Evolutionary conservation across 1,140 invertebrate genomes (phyloP).

Genomic region (Calycopis cecrops): DNA sequence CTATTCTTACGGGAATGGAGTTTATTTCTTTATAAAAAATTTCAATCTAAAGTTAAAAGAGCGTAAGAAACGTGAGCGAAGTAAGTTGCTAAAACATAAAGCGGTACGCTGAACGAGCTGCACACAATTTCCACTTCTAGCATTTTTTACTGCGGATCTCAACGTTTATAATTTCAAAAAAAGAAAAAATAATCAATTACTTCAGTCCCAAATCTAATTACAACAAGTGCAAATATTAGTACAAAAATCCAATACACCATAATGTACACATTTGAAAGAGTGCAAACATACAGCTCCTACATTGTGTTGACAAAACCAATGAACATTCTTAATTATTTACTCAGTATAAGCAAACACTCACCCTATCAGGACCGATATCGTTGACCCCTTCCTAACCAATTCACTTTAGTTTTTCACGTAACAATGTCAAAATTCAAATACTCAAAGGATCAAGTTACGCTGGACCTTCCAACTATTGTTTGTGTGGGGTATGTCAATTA

Average conservation of each 20-base stretch:
- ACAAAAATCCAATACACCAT: constrained; percentile 49
- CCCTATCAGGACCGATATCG: constrained; percentile 34
- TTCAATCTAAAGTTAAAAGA: too few relatives aligned
- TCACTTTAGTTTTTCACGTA: constrained; percentile 20
- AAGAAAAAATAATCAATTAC: constrained; percentile 32
- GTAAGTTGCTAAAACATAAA: too few relatives aligned
- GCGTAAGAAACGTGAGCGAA: too few relatives aligned
- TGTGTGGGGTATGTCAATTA: constrained; percentile 65
- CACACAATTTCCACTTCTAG: too few relatives aligned
- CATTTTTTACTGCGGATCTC: too few relatives aligned
- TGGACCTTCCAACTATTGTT: constrained; percentile 58
- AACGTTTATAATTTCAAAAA: too few relatives aligned
- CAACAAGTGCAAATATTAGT: constrained; percentile 32
- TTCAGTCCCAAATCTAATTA: too few relatives aligned
- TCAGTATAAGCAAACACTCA: constrained; percentile 63
- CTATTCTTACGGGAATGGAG: too few relatives aligned
- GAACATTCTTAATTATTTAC: constrained; percentile 73
- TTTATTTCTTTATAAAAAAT: too few relatives aligned
- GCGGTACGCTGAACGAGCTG: too few relatives aligned
- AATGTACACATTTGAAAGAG: constrained; percentile 46
- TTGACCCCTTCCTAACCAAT: constrained; percentile 27
- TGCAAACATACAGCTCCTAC: constrained; percentile 49
- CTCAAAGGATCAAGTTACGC: constrained; percentile 34
- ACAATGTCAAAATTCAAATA: constrained; percentile 25
- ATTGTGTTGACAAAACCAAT: constrained; percentile 70